Evolutionary conservation across 2,113 vertebrate species (phyloP).

Genomic region (Nothocercus nigrocapillus): DNA sequence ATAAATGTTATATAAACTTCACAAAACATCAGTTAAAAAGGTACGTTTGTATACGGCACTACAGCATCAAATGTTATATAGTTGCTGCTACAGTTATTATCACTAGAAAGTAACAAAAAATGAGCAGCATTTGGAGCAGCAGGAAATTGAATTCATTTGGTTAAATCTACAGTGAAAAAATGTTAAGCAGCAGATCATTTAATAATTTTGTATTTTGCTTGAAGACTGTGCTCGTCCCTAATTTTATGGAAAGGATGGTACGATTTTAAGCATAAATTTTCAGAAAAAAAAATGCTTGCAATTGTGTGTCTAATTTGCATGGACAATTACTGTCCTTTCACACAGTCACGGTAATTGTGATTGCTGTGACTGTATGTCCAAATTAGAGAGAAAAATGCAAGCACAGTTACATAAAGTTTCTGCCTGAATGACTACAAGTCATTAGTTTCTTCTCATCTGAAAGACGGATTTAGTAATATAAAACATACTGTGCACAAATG

Average conservation of each 20-base stretch:
- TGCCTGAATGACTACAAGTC: neutral
- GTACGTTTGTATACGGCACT: neutral
- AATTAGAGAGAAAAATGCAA: neutral
- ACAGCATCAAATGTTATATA: neutral
- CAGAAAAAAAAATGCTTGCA: neutral
- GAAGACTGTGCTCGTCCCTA: neutral
- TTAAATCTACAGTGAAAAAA: neutral
- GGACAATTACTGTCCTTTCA: neutral
- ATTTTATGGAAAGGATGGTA: neutral
- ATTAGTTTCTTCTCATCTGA: conserved; percentile 6
- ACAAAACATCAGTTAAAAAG: neutral
- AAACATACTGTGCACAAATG: neutral
- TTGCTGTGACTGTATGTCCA: neutral
- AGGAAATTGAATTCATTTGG: neutral
- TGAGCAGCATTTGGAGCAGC: neutral
- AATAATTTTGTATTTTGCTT: neutral
- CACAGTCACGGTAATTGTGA: neutral
- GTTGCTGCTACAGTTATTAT: neutral
- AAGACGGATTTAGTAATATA: neutral
- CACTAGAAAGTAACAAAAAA: neutral
- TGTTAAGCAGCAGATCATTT: neutral
- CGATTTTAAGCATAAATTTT: neutral
- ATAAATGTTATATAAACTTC: too few relatives aligned
- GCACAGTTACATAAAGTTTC: neutral
- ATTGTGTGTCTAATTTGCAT: neutral